phyloP scores from a whole-genome alignment of 92 coral and sea anemone genomes.

The Blastomussa wellsi region DNA sequence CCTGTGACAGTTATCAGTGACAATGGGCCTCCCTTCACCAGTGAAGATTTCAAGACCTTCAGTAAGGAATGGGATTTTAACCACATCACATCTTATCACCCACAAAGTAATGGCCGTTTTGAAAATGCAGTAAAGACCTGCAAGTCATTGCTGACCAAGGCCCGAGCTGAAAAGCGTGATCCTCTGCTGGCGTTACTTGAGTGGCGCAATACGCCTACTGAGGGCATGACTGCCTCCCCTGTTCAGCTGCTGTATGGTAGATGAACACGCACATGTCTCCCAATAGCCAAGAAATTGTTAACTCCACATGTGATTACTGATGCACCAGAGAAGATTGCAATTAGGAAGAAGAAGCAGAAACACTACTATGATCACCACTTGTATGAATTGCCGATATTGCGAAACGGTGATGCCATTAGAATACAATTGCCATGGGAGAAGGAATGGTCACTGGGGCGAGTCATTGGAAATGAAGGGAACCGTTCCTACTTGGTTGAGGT shows the following conservation, averaged over 20 bases:
- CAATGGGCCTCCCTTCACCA: slow-evolving; percentile 53
- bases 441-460: slow-evolving; percentile 13
- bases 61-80: not conserved
- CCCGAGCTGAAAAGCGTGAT: not conserved
- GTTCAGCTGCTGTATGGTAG: too few relatives aligned
- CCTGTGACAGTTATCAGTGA: slow-evolving; percentile 49
- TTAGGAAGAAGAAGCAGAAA: slow-evolving; percentile 37
- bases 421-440: slow-evolving; percentile 33
- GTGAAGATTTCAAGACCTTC: slow-evolving; percentile 27
- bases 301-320: not conserved
- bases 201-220: too few relatives aligned
- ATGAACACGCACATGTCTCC: not conserved
- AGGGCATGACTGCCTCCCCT: too few relatives aligned
- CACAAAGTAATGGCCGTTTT: too few relatives aligned
- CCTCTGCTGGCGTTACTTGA: not conserved
- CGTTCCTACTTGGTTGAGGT: too few relatives aligned
- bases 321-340: slow-evolving; percentile 24
- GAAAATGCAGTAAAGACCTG: not conserved
- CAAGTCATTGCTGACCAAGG: not conserved
- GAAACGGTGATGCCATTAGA: slow-evolving; percentile 35
- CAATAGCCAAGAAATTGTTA: not conserved
- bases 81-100: not conserved
- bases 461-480: not conserved
- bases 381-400: slow-evolving; percentile 36
- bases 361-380: slow-evolving; percentile 27